Conservation (phyloP, 2,888 invertebrate genomes). For the Cheilosia impressa region DNA sequence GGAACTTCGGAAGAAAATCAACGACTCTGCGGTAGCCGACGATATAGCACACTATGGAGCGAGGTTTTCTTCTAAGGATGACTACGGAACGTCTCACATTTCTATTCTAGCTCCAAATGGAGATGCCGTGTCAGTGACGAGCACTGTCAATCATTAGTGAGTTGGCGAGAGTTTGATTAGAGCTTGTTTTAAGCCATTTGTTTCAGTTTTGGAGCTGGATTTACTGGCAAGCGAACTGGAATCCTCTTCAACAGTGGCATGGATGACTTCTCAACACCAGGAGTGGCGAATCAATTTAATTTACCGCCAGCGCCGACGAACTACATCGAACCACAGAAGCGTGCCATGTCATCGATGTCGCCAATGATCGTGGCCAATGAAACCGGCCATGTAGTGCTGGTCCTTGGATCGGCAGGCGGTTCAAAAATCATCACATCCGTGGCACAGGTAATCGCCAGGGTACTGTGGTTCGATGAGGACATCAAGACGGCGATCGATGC, state of each 20-base stretch:
- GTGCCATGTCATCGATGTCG: slow-evolving; percentile 95
- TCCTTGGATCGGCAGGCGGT: slow-evolving; percentile 94
- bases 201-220: slow-evolving; percentile 91
- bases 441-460: slow-evolving; percentile 86
- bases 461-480: slow-evolving; percentile 87
- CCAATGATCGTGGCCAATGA: slow-evolving; percentile 91
- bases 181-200: background rate
- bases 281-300: slow-evolving; percentile 88
- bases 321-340: slow-evolving; percentile 90
- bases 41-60: slow-evolving; percentile 89
- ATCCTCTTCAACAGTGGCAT: slow-evolving; percentile 97
- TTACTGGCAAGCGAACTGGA: slow-evolving; percentile 91
- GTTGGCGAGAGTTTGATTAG: slow-evolving; percentile 76
- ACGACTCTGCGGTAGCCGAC: slow-evolving; percentile 87
- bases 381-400: slow-evolving; percentile 86
- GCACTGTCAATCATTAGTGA: slow-evolving; percentile 92
- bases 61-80: slow-evolving; percentile 83
- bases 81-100: slow-evolving; percentile 96
- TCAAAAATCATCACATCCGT: slow-evolving; percentile 93
- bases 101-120: slow-evolving; percentile 93
- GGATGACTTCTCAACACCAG: slow-evolving; percentile 96
- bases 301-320: slow-evolving; percentile 92
- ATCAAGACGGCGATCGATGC: slow-evolving; percentile 89
- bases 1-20: slow-evolving; percentile 86
- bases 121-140: slow-evolving; percentile 96